Conservation (phyloP, 1,140 invertebrate genomes). For the Papilio glaucus region DNA sequence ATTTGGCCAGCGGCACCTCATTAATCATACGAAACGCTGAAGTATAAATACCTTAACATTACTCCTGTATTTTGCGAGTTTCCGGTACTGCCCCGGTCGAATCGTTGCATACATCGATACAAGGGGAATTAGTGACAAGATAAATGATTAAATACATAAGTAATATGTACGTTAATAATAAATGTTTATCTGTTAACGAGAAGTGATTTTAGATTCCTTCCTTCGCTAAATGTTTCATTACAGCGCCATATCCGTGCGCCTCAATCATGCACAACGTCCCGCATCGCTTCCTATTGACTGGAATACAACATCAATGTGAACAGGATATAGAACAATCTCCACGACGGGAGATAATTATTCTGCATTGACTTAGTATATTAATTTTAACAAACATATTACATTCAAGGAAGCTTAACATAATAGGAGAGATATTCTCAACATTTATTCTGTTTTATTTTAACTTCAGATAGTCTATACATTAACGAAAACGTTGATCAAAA, state of each 20-base stretch:
- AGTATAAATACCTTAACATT: too few species aligned
- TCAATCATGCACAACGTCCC: slow-evolving; percentile 22
- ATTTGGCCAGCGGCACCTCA: too few species aligned
- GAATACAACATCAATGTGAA: slow-evolving; percentile 20
- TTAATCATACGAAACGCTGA: too few species aligned
- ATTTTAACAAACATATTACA: background rate
- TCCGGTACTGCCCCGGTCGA: too few species aligned
- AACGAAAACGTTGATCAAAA: too few species aligned
- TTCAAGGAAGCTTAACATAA: background rate
- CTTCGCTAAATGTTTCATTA: slow-evolving; percentile 18
- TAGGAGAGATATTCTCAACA: background rate
- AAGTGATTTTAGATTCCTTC: background rate
- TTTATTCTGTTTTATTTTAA: too few species aligned
- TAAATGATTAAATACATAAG: too few species aligned
- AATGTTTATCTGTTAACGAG: background rate
- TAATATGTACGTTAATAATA: too few species aligned
- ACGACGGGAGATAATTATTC: slow-evolving; percentile 15
- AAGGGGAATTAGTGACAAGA: too few species aligned
- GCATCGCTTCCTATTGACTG: slow-evolving; percentile 26
- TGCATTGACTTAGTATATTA: slow-evolving; percentile 12
- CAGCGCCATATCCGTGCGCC: slow-evolving; percentile 9
- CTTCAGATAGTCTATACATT: too few species aligned
- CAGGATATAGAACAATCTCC: slow-evolving; percentile 29
- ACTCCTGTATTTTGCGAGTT: too few species aligned
- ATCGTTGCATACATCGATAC: too few species aligned